Evolutionary conservation across 2,797 vertebrate genomes (phyloP).

Genomic region (Myripristis jacobus): DNA sequence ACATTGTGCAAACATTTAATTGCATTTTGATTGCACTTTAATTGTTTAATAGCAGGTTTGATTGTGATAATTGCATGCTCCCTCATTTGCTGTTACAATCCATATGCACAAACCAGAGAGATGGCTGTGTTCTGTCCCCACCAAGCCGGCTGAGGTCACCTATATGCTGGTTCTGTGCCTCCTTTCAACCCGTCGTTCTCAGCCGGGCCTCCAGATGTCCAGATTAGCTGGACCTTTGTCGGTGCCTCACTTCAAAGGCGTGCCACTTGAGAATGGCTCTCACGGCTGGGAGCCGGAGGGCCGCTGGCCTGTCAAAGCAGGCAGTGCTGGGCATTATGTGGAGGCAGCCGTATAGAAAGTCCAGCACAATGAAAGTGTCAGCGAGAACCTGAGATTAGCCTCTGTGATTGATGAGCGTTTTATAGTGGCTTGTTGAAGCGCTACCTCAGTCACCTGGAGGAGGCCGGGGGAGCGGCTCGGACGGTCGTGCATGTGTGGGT

Average conservation of each 20-base stretch:
- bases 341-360: slow-evolving; percentile 76
- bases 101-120: slow-evolving; percentile 7
- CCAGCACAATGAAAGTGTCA: slow-evolving; percentile 81
- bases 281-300: slow-evolving; percentile 60
- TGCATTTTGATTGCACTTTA: neutral
- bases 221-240: slow-evolving; percentile 57
- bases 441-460: slow-evolving; percentile 74
- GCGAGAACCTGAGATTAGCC: slow-evolving; percentile 79
- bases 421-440: slow-evolving; percentile 72
- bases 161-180: slow-evolving; percentile 14
- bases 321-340: slow-evolving; percentile 72
- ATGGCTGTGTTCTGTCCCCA: slow-evolving; percentile 19
- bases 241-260: slow-evolving; percentile 67
- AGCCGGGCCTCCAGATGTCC: slow-evolving; percentile 69
- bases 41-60: neutral
- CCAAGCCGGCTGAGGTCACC: slow-evolving; percentile 40
- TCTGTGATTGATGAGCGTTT: slow-evolving; percentile 82
- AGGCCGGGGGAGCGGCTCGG: slow-evolving; percentile 21
- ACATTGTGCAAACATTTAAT: neutral
- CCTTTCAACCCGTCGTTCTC: slow-evolving; percentile 16
- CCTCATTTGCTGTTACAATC: slow-evolving; percentile 25
- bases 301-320: slow-evolving; percentile 67
- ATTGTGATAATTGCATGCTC: slow-evolving; percentile 3
- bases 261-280: slow-evolving; percentile 65
- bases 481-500: neutral